Percentiles rank a stretch among this genome's conserved stretches.
These are phyloP conservation scores for Pasiphila rectangulata DNA, from an alignment of 2,888 invertebrate genomes.

Conservation along the genomic window DNA sequence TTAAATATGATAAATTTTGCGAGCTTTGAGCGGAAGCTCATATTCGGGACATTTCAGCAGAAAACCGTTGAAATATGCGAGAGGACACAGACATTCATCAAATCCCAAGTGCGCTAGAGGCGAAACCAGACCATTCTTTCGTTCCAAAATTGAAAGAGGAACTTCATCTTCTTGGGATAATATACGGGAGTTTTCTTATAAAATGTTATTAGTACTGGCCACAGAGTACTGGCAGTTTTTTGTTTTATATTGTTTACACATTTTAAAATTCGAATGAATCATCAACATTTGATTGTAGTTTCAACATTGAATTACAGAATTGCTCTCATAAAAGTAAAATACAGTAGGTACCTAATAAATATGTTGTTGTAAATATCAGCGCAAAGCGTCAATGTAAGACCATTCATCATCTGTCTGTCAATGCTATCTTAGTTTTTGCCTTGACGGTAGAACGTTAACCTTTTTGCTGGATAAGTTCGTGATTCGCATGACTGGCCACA, in stretches of 20 bases:
- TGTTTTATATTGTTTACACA: no score
- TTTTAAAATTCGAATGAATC: no score
- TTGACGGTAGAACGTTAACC: constrained; percentile 59
- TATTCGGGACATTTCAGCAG: constrained; percentile 3
- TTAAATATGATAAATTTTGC: constrained; percentile 6
- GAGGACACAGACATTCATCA: constrained; percentile 26
- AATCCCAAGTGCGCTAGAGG: constrained; percentile 24
- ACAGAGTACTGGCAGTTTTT: no score
- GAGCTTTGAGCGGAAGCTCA: constrained; percentile 2
- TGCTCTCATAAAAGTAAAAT: background rate
- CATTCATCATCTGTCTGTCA: constrained; percentile 67
- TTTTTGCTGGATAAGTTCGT: constrained; percentile 50
- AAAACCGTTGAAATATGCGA: constrained; percentile 11
- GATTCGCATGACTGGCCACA: constrained; percentile 43
- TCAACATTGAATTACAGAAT: no score
- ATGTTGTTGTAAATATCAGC: constrained; percentile 44
- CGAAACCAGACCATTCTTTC: constrained; percentile 29
- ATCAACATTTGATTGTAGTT: no score
- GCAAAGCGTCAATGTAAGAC: constrained; percentile 54
- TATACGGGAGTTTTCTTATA: no score
- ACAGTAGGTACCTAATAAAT: constrained; percentile 11
- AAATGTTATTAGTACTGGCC: no score
- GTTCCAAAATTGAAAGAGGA: constrained; percentile 6
- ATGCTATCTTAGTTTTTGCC: constrained; percentile 69
- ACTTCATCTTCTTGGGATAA: background rate